Base-by-base conservation (phyloP, 2,888 invertebrate genomes). In the Saturnia pavonia region DNA sequence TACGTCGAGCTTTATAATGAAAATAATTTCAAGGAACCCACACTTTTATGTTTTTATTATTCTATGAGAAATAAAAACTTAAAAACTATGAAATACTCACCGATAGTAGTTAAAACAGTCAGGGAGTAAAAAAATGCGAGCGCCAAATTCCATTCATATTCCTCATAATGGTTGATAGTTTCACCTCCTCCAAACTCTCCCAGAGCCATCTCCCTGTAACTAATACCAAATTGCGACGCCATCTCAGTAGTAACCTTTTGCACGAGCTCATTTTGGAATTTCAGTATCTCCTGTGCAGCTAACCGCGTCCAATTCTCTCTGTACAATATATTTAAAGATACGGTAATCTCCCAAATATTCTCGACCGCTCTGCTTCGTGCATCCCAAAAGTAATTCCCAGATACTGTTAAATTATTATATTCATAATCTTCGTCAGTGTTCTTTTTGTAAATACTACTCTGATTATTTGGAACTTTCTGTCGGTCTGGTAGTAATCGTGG, bases 51-150 rank as follows among this genome's bases (percentile, higher is more conserved):
- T 19, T 51, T 1, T 3, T 19, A 1, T n/a, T n/a, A n/a, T 6
- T 51, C 51, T 0, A 11, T 22, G 22, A 22, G n/a, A 11, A 54
- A 54, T 11, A n/a, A 22, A 51, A 7, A 51, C 7, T 51, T n/a
- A 51, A 19, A 7, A n/a, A 51, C 6, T 51, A n/a, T 4, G 77
- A 75, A 74, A 71, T 7, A 69, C 67, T 72, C 67, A 97, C 97
- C 97, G 87, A 97, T 97, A 74, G 97, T 99, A 69, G 98, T 99
- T 81, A 99, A 95, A 76, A 99, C 98, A 54, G 99, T 99, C 78
- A 99, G 95, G 34, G 98, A 98, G 92, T 99, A 99, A 81, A 99
- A 96, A 92, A 99, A 99, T 70, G 99, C 98, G 83, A 97, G 96
- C 71, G 97, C 97, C 88, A 97, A 96, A 88, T 97, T 97, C 97